A percentile compares a stretch with the other conserved stretches of the same genome.
Evolutionary conservation across 2,888 invertebrate genomes (phyloP).

Genomic region (Stegophylla sp.): DNA sequence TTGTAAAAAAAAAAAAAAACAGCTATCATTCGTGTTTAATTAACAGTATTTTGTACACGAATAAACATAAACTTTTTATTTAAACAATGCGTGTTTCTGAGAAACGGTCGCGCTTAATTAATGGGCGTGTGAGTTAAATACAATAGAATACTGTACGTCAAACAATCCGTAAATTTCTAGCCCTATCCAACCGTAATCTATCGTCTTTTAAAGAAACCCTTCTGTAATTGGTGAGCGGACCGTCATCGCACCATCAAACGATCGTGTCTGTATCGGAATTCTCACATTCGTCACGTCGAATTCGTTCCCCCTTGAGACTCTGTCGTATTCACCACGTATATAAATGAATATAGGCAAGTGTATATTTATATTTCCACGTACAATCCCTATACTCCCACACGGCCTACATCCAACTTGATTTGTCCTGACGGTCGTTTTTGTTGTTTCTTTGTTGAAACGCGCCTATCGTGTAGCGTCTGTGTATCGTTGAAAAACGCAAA

Average conservation of each 20-base stretch:
- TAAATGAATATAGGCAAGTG: too few species aligned
- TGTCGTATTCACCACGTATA: too few species aligned
- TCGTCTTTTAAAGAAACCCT: conserved; percentile 18
- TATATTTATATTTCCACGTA: too few species aligned
- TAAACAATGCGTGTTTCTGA: conserved; percentile 15
- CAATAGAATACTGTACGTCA: background rate
- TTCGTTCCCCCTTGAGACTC: background rate
- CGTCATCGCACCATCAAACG: background rate
- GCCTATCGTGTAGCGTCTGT: too few species aligned
- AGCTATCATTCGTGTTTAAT: background rate
- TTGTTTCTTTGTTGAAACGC: background rate
- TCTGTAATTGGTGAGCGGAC: background rate
- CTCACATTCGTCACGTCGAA: conserved; percentile 27
- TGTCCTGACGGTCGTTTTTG: background rate
- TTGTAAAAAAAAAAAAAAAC: background rate
- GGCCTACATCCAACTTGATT: too few species aligned
- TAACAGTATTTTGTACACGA: background rate
- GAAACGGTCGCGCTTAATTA: conserved; percentile 26
- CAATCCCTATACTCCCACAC: too few species aligned
- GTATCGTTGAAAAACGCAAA: too few species aligned
- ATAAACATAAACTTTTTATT: background rate
- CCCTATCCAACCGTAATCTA: conserved; percentile 1
- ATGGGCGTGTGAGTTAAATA: background rate
- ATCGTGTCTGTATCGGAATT: conserved; percentile 3
- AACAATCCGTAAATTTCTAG: conserved; percentile 5